Percentiles rank a stretch among this genome's conserved stretches.
Evolutionary conservation across 2,113 vertebrate species (phyloP).

Genomic region (Phodopus roborovskii): DNA sequence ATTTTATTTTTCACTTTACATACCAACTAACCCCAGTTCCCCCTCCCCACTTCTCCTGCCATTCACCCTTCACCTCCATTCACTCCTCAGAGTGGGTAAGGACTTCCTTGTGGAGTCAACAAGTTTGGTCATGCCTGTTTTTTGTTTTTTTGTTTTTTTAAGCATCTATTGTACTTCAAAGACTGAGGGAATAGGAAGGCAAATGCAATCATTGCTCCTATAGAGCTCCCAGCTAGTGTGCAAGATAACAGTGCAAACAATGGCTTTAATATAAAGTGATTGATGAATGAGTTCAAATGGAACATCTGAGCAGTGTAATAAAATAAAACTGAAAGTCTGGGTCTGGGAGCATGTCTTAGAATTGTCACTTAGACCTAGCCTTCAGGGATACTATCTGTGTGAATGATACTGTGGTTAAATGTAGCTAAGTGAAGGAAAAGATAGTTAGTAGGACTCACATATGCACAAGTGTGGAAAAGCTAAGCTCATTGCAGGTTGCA

Average conservation of each 20-base stretch:
- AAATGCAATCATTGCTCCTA: background rate
- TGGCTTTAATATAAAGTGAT: background rate
- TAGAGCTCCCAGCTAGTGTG: background rate
- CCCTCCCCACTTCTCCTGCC: no score
- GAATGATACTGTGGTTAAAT: background rate
- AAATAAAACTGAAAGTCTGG: background rate
- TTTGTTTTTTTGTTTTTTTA: no score
- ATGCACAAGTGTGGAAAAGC: background rate
- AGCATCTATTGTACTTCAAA: background rate
- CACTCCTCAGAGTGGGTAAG: no score
- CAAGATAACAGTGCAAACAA: background rate
- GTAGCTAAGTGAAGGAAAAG: background rate
- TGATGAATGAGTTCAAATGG: background rate
- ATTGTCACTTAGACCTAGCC: background rate
- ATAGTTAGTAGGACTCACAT: background rate
- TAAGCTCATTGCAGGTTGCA: background rate
- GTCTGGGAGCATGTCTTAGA: background rate
- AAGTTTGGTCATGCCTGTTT: no score
- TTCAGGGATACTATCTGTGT: background rate
- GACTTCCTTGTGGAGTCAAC: no score
- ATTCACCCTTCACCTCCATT: no score
- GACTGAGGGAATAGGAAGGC: background rate
- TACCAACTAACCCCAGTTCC: no score
- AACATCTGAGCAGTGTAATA: background rate
- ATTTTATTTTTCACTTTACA: no score